Percentiles rank a stretch among this genome's conserved stretches.
Evolutionary conservation across 2,888 invertebrate species (phyloP).

Genomic region (Melipona bicolor): DNA sequence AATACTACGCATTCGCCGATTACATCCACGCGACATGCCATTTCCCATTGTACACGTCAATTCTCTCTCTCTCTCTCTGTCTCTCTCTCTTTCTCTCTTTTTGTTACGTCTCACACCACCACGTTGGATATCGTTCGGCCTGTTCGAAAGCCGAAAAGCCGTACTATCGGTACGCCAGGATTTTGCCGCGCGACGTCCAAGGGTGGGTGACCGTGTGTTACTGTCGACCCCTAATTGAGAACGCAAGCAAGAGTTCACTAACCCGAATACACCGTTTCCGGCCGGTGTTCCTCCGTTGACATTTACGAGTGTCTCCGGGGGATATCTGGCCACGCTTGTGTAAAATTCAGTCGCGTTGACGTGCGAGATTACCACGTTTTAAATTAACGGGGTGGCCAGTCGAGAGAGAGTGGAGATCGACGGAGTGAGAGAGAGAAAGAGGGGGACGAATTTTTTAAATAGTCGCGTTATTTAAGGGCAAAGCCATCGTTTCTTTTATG

Average conservation of each 20-base stretch:
- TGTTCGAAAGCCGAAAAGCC: not conserved
- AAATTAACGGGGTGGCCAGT: slow-evolving; percentile 19
- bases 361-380: slow-evolving; percentile 20
- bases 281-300: slow-evolving; percentile 9
- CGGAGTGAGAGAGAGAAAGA: not conserved
- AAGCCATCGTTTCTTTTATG: not conserved
- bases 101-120: not conserved
- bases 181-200: not conserved
- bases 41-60: not conserved
- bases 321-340: not conserved
- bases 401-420: not conserved
- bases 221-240: slow-evolving; percentile 26
- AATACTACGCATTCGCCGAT: slow-evolving; percentile 50
- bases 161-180: not conserved
- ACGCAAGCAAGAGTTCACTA: slow-evolving; percentile 18
- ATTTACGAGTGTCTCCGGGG: not conserved
- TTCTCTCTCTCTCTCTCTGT: not conserved
- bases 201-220: not conserved
- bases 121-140: not conserved
- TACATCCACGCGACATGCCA: slow-evolving; percentile 8
- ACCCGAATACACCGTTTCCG: slow-evolving; percentile 26
- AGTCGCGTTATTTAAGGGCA: not conserved
- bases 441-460: slow-evolving; percentile 4
- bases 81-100: too few species aligned
- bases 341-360: slow-evolving; percentile 23